Conservation (phyloP, 2,113 vertebrate genomes). For the Pandion haliaetus region DNA sequence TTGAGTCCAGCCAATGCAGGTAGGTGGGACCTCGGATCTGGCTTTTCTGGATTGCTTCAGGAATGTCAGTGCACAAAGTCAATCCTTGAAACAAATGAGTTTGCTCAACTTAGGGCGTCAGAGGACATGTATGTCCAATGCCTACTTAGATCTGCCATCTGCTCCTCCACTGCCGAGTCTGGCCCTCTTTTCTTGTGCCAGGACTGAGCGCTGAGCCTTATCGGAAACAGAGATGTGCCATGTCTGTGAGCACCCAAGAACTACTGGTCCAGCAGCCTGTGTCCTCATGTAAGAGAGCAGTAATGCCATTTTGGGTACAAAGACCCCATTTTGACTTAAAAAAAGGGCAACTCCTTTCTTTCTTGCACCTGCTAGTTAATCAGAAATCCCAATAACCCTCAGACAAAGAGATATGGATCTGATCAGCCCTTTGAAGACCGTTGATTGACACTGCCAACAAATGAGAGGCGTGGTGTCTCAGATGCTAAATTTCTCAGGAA, state of each 20-base stretch:
- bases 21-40: not conserved
- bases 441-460: not conserved
- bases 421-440: not conserved
- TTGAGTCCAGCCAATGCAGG: not conserved
- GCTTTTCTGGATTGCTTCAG: not conserved
- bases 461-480: not conserved
- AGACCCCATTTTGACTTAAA: not conserved
- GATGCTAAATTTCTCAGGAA: not conserved
- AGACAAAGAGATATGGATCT: not conserved
- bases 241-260: not conserved
- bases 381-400: not conserved
- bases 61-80: not conserved
- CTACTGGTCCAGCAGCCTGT: not conserved
- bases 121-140: not conserved
- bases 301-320: not conserved
- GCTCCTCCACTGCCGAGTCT: not conserved
- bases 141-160: not conserved
- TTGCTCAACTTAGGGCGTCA: not conserved
- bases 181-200: not conserved
- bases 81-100: not conserved
- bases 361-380: not conserved
- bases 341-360: not conserved
- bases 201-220: not conserved
- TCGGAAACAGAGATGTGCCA: accelerated
- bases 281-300: not conserved